These are phyloP conservation scores for Nothobranchius furzeri DNA, from an alignment of 2,113 vertebrate genomes.

Conservation along the genomic window DNA sequence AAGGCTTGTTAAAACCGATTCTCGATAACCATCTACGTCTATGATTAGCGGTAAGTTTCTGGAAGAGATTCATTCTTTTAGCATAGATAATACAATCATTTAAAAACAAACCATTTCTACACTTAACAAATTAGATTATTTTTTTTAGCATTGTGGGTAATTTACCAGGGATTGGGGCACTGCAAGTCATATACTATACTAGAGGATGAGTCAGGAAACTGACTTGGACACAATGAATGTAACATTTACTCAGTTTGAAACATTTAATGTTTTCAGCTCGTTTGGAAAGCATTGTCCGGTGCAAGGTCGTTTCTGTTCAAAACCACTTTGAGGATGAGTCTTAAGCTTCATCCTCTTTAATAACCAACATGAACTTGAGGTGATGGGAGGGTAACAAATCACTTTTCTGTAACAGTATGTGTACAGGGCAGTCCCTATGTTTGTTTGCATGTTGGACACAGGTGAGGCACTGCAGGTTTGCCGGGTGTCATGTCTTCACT, in stretches of 20 bases:
- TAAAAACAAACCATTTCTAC: no score
- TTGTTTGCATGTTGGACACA: slow-evolving; percentile 46
- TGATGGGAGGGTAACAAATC: background rate
- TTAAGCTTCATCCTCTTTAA: no score
- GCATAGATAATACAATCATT: no score
- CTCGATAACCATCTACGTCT: slow-evolving; percentile 13
- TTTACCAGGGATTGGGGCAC: no score
- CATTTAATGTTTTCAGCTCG: background rate
- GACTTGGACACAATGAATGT: background rate
- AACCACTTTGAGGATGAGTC: no score
- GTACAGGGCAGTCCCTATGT: slow-evolving; percentile 28
- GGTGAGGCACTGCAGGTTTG: slow-evolving; percentile 26
- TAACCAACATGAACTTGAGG: background rate
- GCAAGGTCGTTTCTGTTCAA: no score
- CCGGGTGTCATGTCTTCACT: slow-evolving; percentile 53
- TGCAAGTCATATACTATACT: no score
- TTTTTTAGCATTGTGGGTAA: no score
- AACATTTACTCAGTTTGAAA: background rate
- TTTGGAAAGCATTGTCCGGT: background rate
- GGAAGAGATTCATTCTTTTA: background rate
- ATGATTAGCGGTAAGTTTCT: slow-evolving; percentile 11
- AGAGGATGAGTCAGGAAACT: no score
- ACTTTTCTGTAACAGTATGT: background rate
- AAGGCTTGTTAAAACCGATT: slow-evolving; percentile 50
- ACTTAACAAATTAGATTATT: no score